A percentile compares a stretch with the other conserved stretches of the same genome.
These are phyloP conservation scores for Periplaneta americana DNA, from an alignment of 1,140 invertebrate genomes.

Conservation along the genomic window DNA sequence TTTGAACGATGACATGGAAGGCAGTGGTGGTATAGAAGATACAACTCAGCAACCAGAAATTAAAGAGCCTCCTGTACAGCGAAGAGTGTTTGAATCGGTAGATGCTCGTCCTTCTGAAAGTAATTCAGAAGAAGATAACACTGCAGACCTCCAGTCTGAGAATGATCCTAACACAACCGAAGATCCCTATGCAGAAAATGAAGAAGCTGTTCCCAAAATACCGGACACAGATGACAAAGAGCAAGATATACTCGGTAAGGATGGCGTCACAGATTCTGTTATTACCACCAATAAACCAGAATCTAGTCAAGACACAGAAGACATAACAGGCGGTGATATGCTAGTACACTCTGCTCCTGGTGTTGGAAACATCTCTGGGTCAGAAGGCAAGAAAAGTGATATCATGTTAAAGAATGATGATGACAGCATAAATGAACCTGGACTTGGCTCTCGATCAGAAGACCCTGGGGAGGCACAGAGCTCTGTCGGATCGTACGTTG, in stretches of 20 bases:
- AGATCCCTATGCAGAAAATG: neutral
- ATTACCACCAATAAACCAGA: neutral
- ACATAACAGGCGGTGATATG: neutral
- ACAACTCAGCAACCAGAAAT: neutral
- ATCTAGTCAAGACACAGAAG: neutral
- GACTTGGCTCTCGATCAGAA: neutral
- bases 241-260: neutral
- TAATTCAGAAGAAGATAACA: neutral
- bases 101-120: neutral
- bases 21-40: neutral
- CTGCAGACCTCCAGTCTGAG: too few relatives aligned
- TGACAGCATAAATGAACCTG: neutral
- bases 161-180: too few relatives aligned
- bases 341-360: neutral
- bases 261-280: neutral
- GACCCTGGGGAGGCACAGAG: neutral
- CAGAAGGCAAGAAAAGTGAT: neutral
- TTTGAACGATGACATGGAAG: neutral
- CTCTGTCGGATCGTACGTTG: neutral
- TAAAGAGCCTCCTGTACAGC: neutral
- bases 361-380: neutral
- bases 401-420: neutral
- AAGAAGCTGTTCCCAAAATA: neutral
- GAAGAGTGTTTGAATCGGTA: neutral
- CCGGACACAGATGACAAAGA: neutral